Evolutionary conservation across 2,797 vertebrate species (phyloP), one percentile per base, ranked within the genome.

Genomic region (Scleropages formosus): DNA sequence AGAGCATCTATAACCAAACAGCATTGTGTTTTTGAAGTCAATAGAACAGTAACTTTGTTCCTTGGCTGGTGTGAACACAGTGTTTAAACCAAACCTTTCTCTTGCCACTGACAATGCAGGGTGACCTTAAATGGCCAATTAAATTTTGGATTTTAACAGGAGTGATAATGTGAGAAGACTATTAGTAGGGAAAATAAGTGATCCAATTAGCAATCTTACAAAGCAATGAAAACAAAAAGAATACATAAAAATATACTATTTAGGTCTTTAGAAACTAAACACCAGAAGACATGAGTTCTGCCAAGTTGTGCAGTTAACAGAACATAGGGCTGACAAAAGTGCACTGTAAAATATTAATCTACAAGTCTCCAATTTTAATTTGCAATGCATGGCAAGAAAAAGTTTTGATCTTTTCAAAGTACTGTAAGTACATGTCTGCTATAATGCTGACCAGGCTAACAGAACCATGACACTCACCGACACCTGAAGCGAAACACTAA

Each of bases 61-160:
- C 22, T 61, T 70, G 60, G 64, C 49, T 68, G 64, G 67, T 13
- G 44, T 26, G 68, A 18, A 64, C 24, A 71, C 44, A 24, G 39
- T 24, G 77, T 78, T 72, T 44, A 44, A 80, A 81, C 49, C 68
- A 81, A 77, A 72, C 75, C 59, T 56, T 64, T 79, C 62, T 74
- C 18, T 83, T 79, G 12, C 58, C n/a, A 76, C 31, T 51, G 1
- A 61, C 8, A 18, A 26, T 47, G 26, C 67, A 39, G 72, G 76
- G 26, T 72, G n/a, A 3, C 31, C 31, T 39, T 31, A 39, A 39
- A n/a, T 61, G 66, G 39, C 22, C 49, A 15, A 13, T 66, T 51
- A 22, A 24, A 51, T 20, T 7, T 15, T 69, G 49, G n/a, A 53
- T 18, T 4, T 8, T 6, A 47, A 46, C 49, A 51, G 68, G 13